Percentiles rank a stretch among this genome's conserved stretches.
phyloP scores from a whole-genome alignment of 2,888 invertebrate species.

The Yponomeuta evonymella region DNA sequence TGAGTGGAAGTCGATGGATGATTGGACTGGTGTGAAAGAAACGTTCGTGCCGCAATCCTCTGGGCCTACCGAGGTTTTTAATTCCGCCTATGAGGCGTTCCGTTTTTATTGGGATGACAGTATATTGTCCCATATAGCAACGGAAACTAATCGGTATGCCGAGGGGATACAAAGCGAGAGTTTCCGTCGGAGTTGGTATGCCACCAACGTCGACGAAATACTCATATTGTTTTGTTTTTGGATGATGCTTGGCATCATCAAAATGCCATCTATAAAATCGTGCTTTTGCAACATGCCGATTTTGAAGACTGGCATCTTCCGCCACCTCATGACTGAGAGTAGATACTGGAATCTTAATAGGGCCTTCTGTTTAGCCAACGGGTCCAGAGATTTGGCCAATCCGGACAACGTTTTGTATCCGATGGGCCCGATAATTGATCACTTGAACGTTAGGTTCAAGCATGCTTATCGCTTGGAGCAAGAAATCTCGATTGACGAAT shows the following conservation, averaged over 20 bases:
- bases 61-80: too few relatives aligned
- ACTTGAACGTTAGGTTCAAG: background rate
- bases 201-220: slow-evolving; percentile 1
- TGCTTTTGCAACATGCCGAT: slow-evolving; percentile 12
- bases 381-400: slow-evolving; percentile 25
- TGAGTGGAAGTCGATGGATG: too few relatives aligned
- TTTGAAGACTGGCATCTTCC: slow-evolving; percentile 2
- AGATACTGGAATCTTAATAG: slow-evolving; percentile 1
- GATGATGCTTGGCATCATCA: slow-evolving; percentile 15
- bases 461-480: background rate
- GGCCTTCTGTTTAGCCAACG: slow-evolving; percentile 24
- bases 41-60: too few relatives aligned
- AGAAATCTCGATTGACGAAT: slow-evolving; percentile 14
- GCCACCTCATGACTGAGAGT: background rate
- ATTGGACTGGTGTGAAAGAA: too few relatives aligned
- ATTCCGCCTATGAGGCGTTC: too few relatives aligned
- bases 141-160: slow-evolving; percentile 28
- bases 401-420: slow-evolving; percentile 16
- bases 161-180: slow-evolving; percentile 29
- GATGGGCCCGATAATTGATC: slow-evolving; percentile 9
- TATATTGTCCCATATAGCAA: background rate
- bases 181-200: slow-evolving; percentile 13
- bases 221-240: slow-evolving; percentile 21
- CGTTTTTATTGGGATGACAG: too few relatives aligned
- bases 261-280: slow-evolving; percentile 5